A percentile compares a stretch with the other conserved stretches of the same genome.
These are phyloP conservation scores for Ennomos fuscantarius DNA, from an alignment of 2,888 invertebrate genomes.

Conservation along the genomic window DNA sequence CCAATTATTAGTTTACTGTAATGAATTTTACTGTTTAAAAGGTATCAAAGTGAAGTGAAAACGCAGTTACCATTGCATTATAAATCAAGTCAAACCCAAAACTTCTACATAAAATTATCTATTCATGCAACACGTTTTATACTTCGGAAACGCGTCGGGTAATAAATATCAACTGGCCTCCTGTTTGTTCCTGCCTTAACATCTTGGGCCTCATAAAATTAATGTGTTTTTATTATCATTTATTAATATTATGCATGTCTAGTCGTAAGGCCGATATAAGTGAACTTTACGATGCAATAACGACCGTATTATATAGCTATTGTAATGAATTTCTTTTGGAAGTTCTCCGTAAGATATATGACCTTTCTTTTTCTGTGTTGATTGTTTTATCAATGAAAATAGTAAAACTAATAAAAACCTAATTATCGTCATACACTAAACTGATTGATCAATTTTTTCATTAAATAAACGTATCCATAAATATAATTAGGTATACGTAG, in stretches of 20 bases:
- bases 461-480: too few species aligned
- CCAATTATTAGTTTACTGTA: too few species aligned
- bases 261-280: constrained; percentile 67
- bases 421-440: too few species aligned
- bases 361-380: constrained; percentile 31
- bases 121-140: constrained; percentile 42
- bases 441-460: too few species aligned
- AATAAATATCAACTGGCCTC: constrained; percentile 79
- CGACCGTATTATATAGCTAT: constrained; percentile 59
- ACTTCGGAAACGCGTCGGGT: constrained; percentile 65
- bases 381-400: constrained; percentile 9
- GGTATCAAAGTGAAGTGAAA: constrained; percentile 29
- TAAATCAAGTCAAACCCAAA: constrained; percentile 50
- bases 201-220: constrained; percentile 78
- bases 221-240: constrained; percentile 80
- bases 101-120: constrained; percentile 38
- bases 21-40: not conserved
- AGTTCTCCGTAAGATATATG: constrained; percentile 35
- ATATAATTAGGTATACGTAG: too few species aligned
- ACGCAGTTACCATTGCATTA: constrained; percentile 40
- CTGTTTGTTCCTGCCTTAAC: constrained; percentile 69
- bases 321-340: constrained; percentile 64
- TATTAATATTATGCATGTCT: constrained; percentile 65
- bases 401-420: not conserved
- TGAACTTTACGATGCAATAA: constrained; percentile 78